phyloP scores from a whole-genome alignment of 2,113 vertebrate species.

The Phocoena phocoena region DNA sequence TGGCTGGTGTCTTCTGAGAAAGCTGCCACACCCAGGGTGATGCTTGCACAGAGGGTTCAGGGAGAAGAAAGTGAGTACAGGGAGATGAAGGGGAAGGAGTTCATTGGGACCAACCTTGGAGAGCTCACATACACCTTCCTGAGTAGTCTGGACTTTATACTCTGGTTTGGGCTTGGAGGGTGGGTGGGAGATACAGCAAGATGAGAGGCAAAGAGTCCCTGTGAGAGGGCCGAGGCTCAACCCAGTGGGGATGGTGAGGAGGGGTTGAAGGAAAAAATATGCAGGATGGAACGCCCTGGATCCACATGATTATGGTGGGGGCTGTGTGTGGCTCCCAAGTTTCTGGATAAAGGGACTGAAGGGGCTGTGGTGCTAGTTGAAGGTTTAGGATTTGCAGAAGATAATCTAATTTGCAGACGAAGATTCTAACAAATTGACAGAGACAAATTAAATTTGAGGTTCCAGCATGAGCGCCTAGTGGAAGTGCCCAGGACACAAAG shows the following conservation, averaged over 20 bases:
- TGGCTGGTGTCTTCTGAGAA: not conserved
- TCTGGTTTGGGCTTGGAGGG: not conserved
- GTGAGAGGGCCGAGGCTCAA: not conserved
- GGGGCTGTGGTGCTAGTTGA: not conserved
- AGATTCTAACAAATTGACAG: constrained; percentile 55
- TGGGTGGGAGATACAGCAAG: not conserved
- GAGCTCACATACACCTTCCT: not conserved
- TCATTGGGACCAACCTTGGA: not conserved
- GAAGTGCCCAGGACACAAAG: not conserved
- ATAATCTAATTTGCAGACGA: constrained; percentile 56
- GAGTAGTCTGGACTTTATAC: not conserved
- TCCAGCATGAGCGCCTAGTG: constrained; percentile 13
- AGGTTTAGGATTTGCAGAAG: not conserved
- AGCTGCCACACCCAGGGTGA: not conserved
- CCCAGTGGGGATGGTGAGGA: rapidly evolving
- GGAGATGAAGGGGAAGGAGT: not conserved
- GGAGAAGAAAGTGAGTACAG: not conserved
- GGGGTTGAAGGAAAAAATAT: not conserved
- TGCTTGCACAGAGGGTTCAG: not conserved
- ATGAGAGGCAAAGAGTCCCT: not conserved
- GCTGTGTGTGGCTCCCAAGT: not conserved
- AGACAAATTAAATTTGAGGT: constrained; percentile 69
- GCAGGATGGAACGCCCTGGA: not conserved
- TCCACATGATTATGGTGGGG: not conserved
- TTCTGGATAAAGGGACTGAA: not conserved